Conservation (phyloP, 2,888 invertebrate genomes). For the Lycaena phlaeas region DNA sequence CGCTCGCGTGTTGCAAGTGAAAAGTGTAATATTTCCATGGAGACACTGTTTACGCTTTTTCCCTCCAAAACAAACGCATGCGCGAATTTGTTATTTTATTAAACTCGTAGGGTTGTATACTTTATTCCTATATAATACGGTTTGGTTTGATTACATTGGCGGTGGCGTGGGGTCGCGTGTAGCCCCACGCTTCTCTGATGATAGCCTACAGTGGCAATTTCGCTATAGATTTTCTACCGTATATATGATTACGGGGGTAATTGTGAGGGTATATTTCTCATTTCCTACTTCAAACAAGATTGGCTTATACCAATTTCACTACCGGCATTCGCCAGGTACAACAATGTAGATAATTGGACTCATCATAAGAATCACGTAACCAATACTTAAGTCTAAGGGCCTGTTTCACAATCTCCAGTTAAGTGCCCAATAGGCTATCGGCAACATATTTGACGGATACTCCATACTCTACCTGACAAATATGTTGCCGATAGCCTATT, state of each 20-base stretch:
- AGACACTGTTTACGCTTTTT: slow-evolving; percentile 55
- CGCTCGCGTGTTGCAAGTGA: slow-evolving; percentile 25
- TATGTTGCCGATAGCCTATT: too few species aligned
- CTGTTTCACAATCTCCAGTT: too few species aligned
- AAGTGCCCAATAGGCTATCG: too few species aligned
- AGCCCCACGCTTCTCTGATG: slow-evolving; percentile 42
- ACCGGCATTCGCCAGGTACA: slow-evolving; percentile 11
- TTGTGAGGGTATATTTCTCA: slow-evolving; percentile 38
- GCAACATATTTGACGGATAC: too few species aligned
- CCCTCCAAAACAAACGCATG: slow-evolving; percentile 68
- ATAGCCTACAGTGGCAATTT: slow-evolving; percentile 58
- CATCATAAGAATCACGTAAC: too few species aligned
- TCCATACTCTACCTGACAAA: too few species aligned
- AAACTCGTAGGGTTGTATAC: slow-evolving; percentile 12
- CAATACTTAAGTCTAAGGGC: too few species aligned
- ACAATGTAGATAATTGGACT: background rate
- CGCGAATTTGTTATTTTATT: slow-evolving; percentile 30
- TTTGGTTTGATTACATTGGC: slow-evolving; percentile 4
- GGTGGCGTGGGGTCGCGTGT: slow-evolving; percentile 35
- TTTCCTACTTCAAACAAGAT: slow-evolving; percentile 42
- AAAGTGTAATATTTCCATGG: slow-evolving; percentile 45
- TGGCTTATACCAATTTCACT: slow-evolving; percentile 22
- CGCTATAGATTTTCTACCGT: slow-evolving; percentile 43
- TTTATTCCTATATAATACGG: slow-evolving; percentile 5
- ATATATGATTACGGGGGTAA: slow-evolving; percentile 29